Conservation (phyloP, 1,140 invertebrate genomes). For the Tachypleus tridentatus region DNA sequence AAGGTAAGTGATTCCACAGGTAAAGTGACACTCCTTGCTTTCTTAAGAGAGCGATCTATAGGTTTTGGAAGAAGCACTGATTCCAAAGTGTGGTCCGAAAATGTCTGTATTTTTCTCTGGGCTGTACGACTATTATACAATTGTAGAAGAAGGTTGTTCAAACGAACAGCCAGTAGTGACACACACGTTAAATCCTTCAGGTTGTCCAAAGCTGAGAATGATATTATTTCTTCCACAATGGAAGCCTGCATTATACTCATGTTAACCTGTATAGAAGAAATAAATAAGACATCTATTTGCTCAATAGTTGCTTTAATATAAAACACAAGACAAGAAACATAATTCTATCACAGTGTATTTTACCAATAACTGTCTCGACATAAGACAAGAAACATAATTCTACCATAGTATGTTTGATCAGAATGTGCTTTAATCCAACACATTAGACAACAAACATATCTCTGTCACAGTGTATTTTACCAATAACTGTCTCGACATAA, state of each 20-base stretch:
- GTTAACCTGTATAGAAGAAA: conserved; percentile 49
- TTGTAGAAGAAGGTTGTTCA: conserved; percentile 59
- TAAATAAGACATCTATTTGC: no score
- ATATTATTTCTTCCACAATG: conserved; percentile 89
- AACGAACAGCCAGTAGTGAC: conserved; percentile 76
- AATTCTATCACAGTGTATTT: no score
- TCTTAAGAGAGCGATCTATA: conserved; percentile 48
- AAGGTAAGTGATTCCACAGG: conserved; percentile 69
- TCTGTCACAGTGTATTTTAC: no score
- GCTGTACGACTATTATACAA: conserved; percentile 42
- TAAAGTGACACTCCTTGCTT: conserved; percentile 37
- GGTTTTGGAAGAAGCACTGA: conserved; percentile 29
- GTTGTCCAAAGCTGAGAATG: conserved; percentile 85
- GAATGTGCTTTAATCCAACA: no score
- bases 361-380: no score
- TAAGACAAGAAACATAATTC: no score
- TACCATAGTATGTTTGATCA: no score
- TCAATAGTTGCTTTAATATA: no score
- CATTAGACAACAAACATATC: no score
- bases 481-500: no score
- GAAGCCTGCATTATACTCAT: conserved; percentile 84
- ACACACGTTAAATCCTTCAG: conserved; percentile 89
- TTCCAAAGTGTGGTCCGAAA: conserved; percentile 25
- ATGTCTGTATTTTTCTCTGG: conserved; percentile 29
- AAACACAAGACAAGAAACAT: no score